Conservation (phyloP, 2,113 vertebrate genomes). For the Paramormyrops kingsleyae region DNA sequence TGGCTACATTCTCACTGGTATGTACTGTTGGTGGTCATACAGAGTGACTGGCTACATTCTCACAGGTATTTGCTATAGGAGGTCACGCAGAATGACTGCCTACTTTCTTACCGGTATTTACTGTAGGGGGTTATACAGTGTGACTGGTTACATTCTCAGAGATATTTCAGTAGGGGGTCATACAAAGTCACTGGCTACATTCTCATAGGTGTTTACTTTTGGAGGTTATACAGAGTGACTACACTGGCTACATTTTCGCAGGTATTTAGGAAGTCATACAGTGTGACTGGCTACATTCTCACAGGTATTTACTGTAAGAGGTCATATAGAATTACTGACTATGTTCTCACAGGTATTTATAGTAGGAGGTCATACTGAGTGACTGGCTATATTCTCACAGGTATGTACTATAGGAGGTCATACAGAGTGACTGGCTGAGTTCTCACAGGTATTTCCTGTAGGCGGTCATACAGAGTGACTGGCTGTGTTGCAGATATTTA, state of each 20-base stretch:
- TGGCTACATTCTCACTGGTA: not conserved
- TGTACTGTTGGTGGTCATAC: not conserved
- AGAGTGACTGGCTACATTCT: not conserved
- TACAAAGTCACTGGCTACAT: not conserved
- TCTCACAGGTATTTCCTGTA: too few species aligned
- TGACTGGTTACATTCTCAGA: not conserved
- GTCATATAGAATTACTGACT: too few species aligned
- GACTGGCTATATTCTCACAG: not conserved
- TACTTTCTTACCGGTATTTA: not conserved
- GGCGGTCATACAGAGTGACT: not conserved
- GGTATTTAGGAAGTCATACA: not conserved
- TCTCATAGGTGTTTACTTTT: not conserved
- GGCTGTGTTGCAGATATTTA: not conserved
- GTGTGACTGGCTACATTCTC: too few species aligned
- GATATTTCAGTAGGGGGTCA: too few species aligned
- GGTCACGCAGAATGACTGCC: not conserved
- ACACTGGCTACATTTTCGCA: not conserved
- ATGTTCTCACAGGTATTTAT: too few species aligned
- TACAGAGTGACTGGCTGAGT: too few species aligned
- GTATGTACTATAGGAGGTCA: too few species aligned
- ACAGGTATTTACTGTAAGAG: too few species aligned
- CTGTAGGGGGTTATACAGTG: too few species aligned
- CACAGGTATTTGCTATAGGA: not conserved
- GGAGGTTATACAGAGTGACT: not conserved
- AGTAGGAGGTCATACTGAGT: not conserved